These are phyloP conservation scores for Drosophila tani DNA, from an alignment of 1,140 invertebrate genomes.

Conservation along the genomic window DNA sequence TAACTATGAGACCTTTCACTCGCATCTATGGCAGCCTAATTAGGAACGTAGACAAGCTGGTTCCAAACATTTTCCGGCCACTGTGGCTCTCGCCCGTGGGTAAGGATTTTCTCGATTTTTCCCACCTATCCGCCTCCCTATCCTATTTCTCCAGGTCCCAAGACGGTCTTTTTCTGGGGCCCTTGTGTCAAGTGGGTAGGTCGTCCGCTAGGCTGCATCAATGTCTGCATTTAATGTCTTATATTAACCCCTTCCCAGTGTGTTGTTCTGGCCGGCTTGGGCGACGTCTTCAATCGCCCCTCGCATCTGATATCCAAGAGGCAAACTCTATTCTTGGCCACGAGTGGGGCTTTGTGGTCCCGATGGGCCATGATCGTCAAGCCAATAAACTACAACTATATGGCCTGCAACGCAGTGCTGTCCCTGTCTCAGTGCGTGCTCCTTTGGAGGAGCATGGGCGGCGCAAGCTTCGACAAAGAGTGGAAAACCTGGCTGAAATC, in stretches of 20 bases:
- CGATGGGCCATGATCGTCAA: slow-evolving; percentile 24
- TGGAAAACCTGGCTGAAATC: not conserved
- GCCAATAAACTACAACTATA: slow-evolving; percentile 23
- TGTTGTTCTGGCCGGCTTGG: slow-evolving; percentile 15
- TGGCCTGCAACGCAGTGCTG: slow-evolving; percentile 16
- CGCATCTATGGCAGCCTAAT: slow-evolving; percentile 11
- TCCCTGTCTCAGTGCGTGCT: slow-evolving; percentile 16
- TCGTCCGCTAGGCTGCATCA: not conserved
- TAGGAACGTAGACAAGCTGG: not conserved
- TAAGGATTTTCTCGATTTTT: slow-evolving; percentile 1
- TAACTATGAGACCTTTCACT: slow-evolving; percentile 14
- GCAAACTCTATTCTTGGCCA: slow-evolving; percentile 4
- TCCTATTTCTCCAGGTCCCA: slow-evolving; percentile 5
- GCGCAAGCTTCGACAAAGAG: not conserved
- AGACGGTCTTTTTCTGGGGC: slow-evolving; percentile 21
- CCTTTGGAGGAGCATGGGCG: slow-evolving; percentile 2
- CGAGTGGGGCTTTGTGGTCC: slow-evolving; percentile 11
- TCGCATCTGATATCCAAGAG: slow-evolving; percentile 15
- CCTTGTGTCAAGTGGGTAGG: slow-evolving; percentile 36
- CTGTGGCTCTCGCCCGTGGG: slow-evolving; percentile 25
- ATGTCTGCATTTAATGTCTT: not conserved
- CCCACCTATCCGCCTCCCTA: not conserved
- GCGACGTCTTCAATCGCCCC: slow-evolving; percentile 10
- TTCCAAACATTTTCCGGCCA: not conserved
- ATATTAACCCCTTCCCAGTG: slow-evolving; percentile 2